A percentile compares a stretch with the other conserved stretches of the same genome.
Conservation (phyloP, 2,113 vertebrate species). For the Ondatra zibethicus region DNA sequence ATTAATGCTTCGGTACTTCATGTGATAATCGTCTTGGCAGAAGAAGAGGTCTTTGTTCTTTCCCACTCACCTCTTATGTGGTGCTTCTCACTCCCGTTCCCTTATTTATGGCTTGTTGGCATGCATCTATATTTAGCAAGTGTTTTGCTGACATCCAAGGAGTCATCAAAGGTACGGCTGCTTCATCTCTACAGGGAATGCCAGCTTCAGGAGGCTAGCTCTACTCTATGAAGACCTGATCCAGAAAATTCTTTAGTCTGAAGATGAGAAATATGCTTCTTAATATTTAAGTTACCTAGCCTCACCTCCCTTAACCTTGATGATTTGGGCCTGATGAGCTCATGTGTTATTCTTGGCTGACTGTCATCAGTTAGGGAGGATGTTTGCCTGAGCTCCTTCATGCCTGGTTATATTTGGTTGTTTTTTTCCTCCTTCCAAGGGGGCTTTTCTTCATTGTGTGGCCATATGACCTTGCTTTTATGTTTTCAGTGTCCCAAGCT, state of each 20-base stretch:
- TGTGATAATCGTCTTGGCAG: slow-evolving; percentile 75
- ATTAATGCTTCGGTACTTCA: slow-evolving; percentile 26
- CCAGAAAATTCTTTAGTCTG: slow-evolving; percentile 37
- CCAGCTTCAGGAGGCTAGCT: slow-evolving; percentile 45
- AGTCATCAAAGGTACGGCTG: slow-evolving; percentile 80
- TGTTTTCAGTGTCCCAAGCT: slow-evolving; percentile 57
- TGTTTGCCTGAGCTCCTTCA: slow-evolving; percentile 72
- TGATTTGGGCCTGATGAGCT: slow-evolving; percentile 63
- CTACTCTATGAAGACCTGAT: slow-evolving; percentile 37
- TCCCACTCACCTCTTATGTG: slow-evolving; percentile 73
- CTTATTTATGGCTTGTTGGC: slow-evolving; percentile 78
- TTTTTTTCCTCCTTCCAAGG: slow-evolving; percentile 70
- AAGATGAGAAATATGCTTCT: slow-evolving; percentile 63
- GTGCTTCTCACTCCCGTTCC: slow-evolving; percentile 73
- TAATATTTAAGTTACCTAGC: slow-evolving; percentile 71
- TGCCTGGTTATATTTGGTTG: slow-evolving; percentile 75
- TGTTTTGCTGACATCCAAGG: slow-evolving; percentile 79
- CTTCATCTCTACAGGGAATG: slow-evolving; percentile 70
- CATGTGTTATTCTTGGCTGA: slow-evolving; percentile 77
- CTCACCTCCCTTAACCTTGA: too few species aligned
- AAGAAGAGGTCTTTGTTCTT: slow-evolving; percentile 75
- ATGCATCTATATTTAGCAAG: slow-evolving; percentile 79
- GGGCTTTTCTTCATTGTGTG: slow-evolving; percentile 67
- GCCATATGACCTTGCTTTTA: slow-evolving; percentile 69
- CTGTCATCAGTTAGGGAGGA: slow-evolving; percentile 56